Conservation (phyloP, 2,888 invertebrate species). For the Hanleya hanleyi region DNA sequence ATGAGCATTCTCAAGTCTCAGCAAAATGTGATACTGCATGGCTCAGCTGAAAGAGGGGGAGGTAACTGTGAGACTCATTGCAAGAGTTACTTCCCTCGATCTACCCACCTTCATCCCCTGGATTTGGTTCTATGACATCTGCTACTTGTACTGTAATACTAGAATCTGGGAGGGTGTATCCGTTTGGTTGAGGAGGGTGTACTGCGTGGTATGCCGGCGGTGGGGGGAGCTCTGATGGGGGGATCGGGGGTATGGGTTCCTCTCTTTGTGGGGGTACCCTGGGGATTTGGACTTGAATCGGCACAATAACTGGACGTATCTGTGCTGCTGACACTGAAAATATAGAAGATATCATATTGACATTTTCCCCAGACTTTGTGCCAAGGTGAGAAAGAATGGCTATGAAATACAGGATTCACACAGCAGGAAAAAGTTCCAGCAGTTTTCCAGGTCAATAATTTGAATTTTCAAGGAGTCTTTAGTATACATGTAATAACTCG, state of each 20-base stretch:
- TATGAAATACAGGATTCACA: no score
- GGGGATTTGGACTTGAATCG: not conserved
- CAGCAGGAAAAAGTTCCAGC: no score
- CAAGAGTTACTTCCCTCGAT: not conserved
- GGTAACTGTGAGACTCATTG: no score
- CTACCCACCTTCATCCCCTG: not conserved
- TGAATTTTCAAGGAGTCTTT: no score
- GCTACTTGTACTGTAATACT: conserved; percentile 3
- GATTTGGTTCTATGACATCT: not conserved
- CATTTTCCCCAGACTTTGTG: no score
- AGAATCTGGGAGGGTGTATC: not conserved
- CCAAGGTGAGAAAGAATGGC: no score
- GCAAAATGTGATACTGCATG: no score
- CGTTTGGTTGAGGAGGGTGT: not conserved
- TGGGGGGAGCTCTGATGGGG: not conserved
- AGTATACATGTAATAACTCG: no score
- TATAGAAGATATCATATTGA: no score
- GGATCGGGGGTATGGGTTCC: not conserved
- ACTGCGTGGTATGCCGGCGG: not conserved
- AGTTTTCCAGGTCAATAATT: no score
- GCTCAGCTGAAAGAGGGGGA: no score
- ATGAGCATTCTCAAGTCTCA: no score
- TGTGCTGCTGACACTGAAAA: conserved; percentile 52
- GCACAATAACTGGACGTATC: conserved; percentile 51
- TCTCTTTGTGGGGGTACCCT: not conserved